Evolutionary conservation across 2,888 invertebrate genomes (phyloP), one percentile per base, ranked within the genome.

Genomic region (Melanargia galathea): DNA sequence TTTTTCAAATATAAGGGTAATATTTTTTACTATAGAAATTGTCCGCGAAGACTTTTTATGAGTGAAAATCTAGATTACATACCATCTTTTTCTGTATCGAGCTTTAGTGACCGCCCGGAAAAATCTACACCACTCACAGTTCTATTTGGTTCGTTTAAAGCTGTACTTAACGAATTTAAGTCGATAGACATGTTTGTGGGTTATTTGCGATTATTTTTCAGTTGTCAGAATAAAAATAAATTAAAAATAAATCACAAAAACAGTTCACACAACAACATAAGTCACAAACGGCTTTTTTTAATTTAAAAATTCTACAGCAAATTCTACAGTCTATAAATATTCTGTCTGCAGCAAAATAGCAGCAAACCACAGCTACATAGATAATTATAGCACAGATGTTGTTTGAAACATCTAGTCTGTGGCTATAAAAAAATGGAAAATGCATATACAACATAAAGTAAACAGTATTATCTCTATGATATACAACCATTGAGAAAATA

Each of bases 51-150:
- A 13, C 4, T 46, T 22, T 11, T 20, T 11, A 0, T 5, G 13
- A 2, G 22, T 13, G 5, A 5, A 22, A 46, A 22, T 11, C 10
- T 2, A 20, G 10, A 8, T 26, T 16, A n/a, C 13, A 18, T 33
- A 97, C 97, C 97, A 91, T 97, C 96, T 63, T 94, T 92, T 58
- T 94, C 95, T 0, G 93, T 93, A 80, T 97, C 93, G 74, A 98
- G 92, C 86, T 97, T 97, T 57, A 96, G 83, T 0, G 94, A 94
- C 86, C 94, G 94, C 61, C 96, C 96, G 66, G 95, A 94, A 82
- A 97, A 98, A 76, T 95, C 95, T 16, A 98, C 94, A 55, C 97
- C 96, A 73, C 78, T 90, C 20, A 79, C 78, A 10, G 84, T 80
- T 61, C 87, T 84, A 60, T 79, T 86, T 2, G 92, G 82, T 60